These are phyloP conservation scores for Protophormia terraenovae DNA, from an alignment of 2,888 invertebrate genomes.

Conservation along the genomic window DNA sequence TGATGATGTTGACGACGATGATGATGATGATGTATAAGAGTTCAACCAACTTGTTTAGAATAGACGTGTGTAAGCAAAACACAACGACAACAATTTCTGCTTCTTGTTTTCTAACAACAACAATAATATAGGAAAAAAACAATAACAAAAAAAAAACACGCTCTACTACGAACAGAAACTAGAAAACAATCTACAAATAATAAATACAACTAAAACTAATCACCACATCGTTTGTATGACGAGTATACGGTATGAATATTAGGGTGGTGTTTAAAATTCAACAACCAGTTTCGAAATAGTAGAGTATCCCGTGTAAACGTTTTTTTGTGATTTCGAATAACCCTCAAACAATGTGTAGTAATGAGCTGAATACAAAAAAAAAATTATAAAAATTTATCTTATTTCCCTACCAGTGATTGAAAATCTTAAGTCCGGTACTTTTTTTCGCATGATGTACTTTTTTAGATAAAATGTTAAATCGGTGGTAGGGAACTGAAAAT, in stretches of 20 bases:
- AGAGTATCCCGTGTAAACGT: too few relatives aligned
- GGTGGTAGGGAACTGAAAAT: too few relatives aligned
- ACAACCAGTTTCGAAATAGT: too few relatives aligned
- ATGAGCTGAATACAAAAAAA: too few relatives aligned
- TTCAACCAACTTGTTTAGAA: slow-evolving; percentile 79
- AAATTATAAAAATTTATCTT: too few relatives aligned
- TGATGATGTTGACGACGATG: slow-evolving; percentile 5
- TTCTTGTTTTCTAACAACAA: slow-evolving; percentile 46
- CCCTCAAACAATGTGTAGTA: too few relatives aligned
- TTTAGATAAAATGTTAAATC: too few relatives aligned
- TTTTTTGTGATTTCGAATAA: too few relatives aligned
- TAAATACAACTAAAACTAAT: slow-evolving; percentile 38
- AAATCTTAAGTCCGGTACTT: too few relatives aligned
- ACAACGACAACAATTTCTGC: slow-evolving; percentile 53
- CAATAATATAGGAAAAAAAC: not conserved
- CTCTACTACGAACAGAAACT: slow-evolving; percentile 48
- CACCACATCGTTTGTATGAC: slow-evolving; percentile 7
- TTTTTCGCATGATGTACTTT: too few relatives aligned
- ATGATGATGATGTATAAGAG: slow-evolving; percentile 68
- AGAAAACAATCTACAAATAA: slow-evolving; percentile 50
- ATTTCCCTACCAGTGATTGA: too few relatives aligned
- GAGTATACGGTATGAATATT: not conserved
- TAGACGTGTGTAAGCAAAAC: slow-evolving; percentile 69
- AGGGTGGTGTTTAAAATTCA: not conserved
- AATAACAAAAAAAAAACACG: slow-evolving; percentile 19